Percentiles rank a stretch among this genome's conserved stretches.
These are phyloP conservation scores for Scomber scombrus DNA, from an alignment of 2,113 vertebrate species.

Conservation along the genomic window DNA sequence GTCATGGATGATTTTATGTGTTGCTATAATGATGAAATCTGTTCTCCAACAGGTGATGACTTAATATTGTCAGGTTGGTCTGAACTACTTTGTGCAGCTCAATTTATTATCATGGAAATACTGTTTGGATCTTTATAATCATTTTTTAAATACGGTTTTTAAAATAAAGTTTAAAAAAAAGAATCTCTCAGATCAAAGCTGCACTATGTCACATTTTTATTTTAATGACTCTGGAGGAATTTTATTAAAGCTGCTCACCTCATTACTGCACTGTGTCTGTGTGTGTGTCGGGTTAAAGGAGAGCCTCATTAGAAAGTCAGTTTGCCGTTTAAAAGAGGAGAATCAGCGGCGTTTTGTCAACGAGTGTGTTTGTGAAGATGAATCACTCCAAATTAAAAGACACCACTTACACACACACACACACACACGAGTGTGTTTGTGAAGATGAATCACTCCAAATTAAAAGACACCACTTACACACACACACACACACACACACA, in stretches of 20 bases:
- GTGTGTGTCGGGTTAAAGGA: conserved; percentile 23
- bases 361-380: conserved; percentile 55
- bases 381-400: conserved; percentile 51
- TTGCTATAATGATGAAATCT: too few species aligned
- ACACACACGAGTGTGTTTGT: conserved; percentile 42
- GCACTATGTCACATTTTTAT: conserved; percentile 50
- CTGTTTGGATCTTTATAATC: too few species aligned
- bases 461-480: conserved; percentile 33
- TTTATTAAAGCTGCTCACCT: conserved; percentile 57
- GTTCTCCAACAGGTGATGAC: too few species aligned
- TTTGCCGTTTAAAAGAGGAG: conserved; percentile 27
- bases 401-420: too few species aligned
- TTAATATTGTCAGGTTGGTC: too few species aligned
- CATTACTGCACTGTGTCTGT: conserved; percentile 37
- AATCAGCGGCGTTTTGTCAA: conserved; percentile 45
- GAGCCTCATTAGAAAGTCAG: conserved; percentile 52
- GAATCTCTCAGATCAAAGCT: conserved; percentile 40
- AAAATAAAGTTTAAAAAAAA: too few species aligned
- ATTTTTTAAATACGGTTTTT: too few species aligned
- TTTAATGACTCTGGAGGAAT: conserved; percentile 54
- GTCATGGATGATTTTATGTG: too few species aligned
- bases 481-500: conserved; percentile 30
- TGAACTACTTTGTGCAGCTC: too few species aligned
- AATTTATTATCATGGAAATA: too few species aligned
- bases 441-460: conserved; percentile 54